A percentile compares a stretch with the other conserved stretches of the same genome.
Evolutionary conservation across 2,797 vertebrate genomes (phyloP).

Genomic region (Platalea minor): DNA sequence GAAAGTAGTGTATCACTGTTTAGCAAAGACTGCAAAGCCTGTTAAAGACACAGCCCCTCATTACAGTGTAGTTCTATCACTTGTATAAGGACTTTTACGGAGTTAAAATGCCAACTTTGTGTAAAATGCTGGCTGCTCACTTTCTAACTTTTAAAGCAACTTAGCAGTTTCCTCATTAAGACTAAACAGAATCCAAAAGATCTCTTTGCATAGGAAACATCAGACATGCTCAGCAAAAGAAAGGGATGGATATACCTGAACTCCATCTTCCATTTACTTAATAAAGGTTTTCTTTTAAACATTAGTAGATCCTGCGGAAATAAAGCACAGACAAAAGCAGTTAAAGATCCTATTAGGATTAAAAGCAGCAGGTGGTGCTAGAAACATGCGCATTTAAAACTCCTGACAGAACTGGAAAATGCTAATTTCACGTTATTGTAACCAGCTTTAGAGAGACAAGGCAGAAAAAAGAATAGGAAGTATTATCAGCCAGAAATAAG

Average conservation of each 20-base stretch:
- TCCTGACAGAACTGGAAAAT: not conserved
- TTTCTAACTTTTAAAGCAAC: not conserved
- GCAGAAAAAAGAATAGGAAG: not conserved
- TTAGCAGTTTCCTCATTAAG: not conserved
- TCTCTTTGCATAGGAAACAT: not conserved
- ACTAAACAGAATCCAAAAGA: not conserved
- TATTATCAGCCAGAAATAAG: not conserved
- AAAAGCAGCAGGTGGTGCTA: not conserved
- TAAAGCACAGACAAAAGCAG: conserved; percentile 33
- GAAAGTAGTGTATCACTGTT: not conserved
- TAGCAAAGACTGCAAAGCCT: not conserved
- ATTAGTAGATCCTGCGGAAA: not conserved
- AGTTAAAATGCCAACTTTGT: not conserved
- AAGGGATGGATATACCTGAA: conserved; percentile 5
- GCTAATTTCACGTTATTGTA: not conserved
- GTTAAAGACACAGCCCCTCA: not conserved
- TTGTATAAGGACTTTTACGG: not conserved
- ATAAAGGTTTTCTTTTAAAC: not conserved
- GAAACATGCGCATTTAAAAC: not conserved
- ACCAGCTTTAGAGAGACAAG: not conserved
- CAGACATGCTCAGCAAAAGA: not conserved
- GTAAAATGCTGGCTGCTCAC: not conserved
- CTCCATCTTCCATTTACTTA: conserved; percentile 8
- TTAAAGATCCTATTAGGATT: not conserved
- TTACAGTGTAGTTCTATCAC: not conserved